Percentiles rank a stretch among this genome's conserved stretches.
Conservation (phyloP, 2,113 vertebrate species). For the Cryptomyrus ogoouensis region DNA sequence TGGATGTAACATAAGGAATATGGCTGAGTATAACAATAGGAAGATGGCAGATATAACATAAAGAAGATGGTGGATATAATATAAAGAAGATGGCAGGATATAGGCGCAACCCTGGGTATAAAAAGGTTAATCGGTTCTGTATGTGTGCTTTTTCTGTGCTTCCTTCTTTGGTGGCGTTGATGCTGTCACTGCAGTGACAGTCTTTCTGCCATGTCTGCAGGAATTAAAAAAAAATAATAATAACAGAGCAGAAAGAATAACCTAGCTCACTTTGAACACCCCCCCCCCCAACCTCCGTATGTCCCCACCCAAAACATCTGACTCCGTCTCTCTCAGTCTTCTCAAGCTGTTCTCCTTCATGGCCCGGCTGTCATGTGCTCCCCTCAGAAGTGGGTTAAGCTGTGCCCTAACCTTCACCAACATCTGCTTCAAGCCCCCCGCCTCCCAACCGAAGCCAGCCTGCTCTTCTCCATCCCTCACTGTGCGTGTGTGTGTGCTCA, state of each 20-base stretch:
- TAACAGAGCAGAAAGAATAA: background rate
- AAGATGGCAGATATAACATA: background rate
- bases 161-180: background rate
- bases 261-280: background rate
- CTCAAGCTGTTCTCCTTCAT: constrained; percentile 10
- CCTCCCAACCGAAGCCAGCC: background rate
- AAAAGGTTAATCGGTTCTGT: background rate
- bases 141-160: background rate
- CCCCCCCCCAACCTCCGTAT: background rate
- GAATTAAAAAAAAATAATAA: background rate
- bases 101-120: background rate
- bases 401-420: constrained; percentile 16
- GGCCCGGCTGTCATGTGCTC: background rate
- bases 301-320: background rate
- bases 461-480: background rate
- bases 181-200: background rate
- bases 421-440: background rate
- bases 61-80: background rate
- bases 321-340: background rate
- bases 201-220: background rate
- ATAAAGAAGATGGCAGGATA: background rate
- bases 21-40: background rate
- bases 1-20: background rate
- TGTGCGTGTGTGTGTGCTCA: background rate
- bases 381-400: constrained; percentile 5